Base-by-base conservation (phyloP, 2,113 vertebrate species). In the Mesembrinibis cayennensis region DNA sequence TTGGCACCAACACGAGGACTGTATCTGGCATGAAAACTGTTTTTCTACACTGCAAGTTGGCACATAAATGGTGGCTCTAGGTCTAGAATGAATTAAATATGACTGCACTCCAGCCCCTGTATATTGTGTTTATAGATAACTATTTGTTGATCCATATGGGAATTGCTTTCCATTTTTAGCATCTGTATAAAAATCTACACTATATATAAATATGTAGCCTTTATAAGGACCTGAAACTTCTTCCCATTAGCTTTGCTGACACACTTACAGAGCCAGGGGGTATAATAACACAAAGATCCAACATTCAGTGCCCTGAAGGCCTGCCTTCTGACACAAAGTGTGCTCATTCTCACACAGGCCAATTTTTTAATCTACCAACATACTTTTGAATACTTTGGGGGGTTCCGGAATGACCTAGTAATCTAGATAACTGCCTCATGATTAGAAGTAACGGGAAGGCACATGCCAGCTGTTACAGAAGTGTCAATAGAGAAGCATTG, bases 301-400 rank as follows among this genome's bases (percentile, higher is more conserved):
- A 0, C 9, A 8, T 23, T 79, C 0, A 1, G 36, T 3, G 2
- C 73, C 65, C 2, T 2, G 19, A n/a, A 53, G 73, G 21, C 45
- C 21, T 85, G 32, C 27, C 17, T 55, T 72, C 13, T 58, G 44
- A 42, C 23, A 58, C 21, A 5, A 52, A 84, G 10, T 22, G 36
- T 27, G 17, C 14, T 70, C 18, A 5, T 55, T 85, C 52, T 79
- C 23, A 15, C 23, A 34, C 9, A 49, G 30, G 12, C 55, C 21
- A n/a, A 3, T 49, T 53, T 59, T 62, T 79, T 38, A 32, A 58
- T 67, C 49, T 91, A 16, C 44, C 20, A n/a, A 5, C 52, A 38
- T 29, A 18, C 5, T 77, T 91, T 8, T 36, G 59, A 66, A 40
- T 34, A 29, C 21, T 38, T 38, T 23, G n/a, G 29, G 13, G 32